Evolutionary conservation across 2,113 vertebrate species (phyloP).

Genomic region (Alligator sinensis): DNA sequence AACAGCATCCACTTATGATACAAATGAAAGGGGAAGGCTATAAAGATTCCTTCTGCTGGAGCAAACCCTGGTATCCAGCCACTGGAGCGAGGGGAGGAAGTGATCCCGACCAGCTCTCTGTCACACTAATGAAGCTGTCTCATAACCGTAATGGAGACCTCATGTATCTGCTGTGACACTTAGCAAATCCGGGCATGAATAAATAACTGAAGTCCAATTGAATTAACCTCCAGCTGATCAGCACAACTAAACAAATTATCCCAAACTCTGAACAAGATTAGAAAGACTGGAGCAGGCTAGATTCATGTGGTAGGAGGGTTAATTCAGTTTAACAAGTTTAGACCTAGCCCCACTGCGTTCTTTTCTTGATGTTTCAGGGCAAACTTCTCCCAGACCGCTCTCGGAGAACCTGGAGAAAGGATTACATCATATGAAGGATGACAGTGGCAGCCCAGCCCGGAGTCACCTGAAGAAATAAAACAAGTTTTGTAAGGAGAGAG

Average conservation of each 20-base stretch:
- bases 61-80: slow-evolving; percentile 50
- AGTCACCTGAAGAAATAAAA: slow-evolving; percentile 4
- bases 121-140: slow-evolving; percentile 75
- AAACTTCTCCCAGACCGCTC: slow-evolving; percentile 42
- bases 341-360: slow-evolving; percentile 44
- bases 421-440: background rate
- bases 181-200: slow-evolving; percentile 78
- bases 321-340: slow-evolving; percentile 76
- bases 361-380: slow-evolving; percentile 51
- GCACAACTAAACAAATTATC: slow-evolving; percentile 83
- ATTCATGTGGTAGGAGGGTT: slow-evolving; percentile 65
- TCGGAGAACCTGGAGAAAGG: slow-evolving; percentile 27
- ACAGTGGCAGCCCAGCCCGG: slow-evolving; percentile 14
- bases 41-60: slow-evolving; percentile 31
- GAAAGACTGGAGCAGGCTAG: slow-evolving; percentile 60
- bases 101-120: slow-evolving; percentile 40
- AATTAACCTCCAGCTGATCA: slow-evolving; percentile 83
- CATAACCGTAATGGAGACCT: slow-evolving; percentile 72
- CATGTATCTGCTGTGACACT: slow-evolving; percentile 76
- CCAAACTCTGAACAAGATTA: slow-evolving; percentile 76
- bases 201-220: slow-evolving; percentile 79
- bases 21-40: slow-evolving; percentile 36
- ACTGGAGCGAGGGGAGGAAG: slow-evolving; percentile 43
- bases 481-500: background rate
- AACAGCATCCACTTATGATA: background rate